Evolutionary conservation across 2,888 invertebrate genomes (phyloP), one percentile per base, ranked within the genome.

Genomic region (Sesia apiformis): DNA sequence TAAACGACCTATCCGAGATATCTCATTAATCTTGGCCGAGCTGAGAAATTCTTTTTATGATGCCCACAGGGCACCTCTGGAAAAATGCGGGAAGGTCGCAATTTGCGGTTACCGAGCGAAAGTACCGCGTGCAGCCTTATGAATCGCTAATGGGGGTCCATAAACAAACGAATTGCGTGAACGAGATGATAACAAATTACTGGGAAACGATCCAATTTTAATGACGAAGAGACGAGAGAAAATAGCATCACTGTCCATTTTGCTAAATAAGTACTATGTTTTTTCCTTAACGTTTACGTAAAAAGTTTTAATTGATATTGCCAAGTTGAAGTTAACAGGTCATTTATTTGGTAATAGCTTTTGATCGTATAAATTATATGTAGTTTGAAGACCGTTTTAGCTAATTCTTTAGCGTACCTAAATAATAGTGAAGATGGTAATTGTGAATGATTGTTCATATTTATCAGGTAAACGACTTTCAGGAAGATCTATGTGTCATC

Each of bases 31-130:
- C 72, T 71, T 67, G 56, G 60, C 57, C 52, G 59, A 57, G 58
- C 63, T 63, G 66, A 67, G 69, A 72, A 70, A 69, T 58, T 70
- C 61, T 67, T 64, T 72, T 70, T 69, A 72, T 62, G 67, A 65
- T 62, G 58, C 70, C 67, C 70, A 62, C 62, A 64, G 70, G 72
- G 65, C 61, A 62, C 56, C 53, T 54, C 58, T 58, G 60, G 62
- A 69, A 69, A 70, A 72, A 69, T 62, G 64, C 61, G 56, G 58
- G 58, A 58, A 51, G 56, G 60, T 62, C 62, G 59, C 65, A 67
- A 70, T 68, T 70, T 70, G 64, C 55, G 53, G 49, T 39, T 49
- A 41, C 42, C 49, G 5, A 39, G 40, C 8, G 41, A n/a, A 51
- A 50, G 40, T 38, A 55, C 8, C 42, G 52, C 62, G 60, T 54